Evolutionary conservation across 2,113 vertebrate species (phyloP).

Genomic region (Campylomormyrus numenius): DNA sequence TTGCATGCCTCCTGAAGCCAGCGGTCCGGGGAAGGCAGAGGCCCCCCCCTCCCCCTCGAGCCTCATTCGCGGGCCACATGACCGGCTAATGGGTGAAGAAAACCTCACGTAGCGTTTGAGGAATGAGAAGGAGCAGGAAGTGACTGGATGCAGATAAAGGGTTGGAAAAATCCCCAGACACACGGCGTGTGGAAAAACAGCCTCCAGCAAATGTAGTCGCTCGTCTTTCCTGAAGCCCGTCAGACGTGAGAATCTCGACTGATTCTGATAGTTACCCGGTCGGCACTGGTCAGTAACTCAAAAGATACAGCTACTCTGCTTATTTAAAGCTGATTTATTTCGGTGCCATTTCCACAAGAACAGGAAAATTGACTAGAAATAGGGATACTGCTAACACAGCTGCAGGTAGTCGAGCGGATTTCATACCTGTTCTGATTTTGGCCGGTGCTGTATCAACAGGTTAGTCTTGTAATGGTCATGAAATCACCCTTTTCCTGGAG

Average conservation of each 20-base stretch:
- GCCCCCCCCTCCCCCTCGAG: not conserved
- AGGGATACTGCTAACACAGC: not conserved
- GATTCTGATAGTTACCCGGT: not conserved
- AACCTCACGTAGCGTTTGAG: not conserved
- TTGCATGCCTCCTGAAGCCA: not conserved
- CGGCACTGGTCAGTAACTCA: not conserved
- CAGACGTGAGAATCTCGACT: not conserved
- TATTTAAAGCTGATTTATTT: not conserved
- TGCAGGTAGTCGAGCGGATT: not conserved
- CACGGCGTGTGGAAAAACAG: not conserved
- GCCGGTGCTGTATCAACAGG: not conserved
- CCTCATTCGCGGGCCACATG: slow-evolving; percentile 15
- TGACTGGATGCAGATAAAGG: not conserved
- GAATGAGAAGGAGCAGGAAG: not conserved
- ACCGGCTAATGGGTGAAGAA: not conserved
- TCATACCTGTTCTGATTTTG: not conserved
- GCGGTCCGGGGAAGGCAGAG: not conserved
- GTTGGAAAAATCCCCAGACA: not conserved
- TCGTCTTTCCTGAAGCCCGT: not conserved
- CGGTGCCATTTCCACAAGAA: not conserved
- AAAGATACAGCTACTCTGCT: not conserved
- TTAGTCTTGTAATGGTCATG: not conserved
- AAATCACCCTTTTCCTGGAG: not conserved
- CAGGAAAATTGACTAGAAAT: not conserved
- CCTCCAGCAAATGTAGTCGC: not conserved